Percentiles rank a stretch among this genome's conserved stretches.
Evolutionary conservation across 2,113 vertebrate species (phyloP).

Genomic region (Lethenteron camtschaticum): DNA sequence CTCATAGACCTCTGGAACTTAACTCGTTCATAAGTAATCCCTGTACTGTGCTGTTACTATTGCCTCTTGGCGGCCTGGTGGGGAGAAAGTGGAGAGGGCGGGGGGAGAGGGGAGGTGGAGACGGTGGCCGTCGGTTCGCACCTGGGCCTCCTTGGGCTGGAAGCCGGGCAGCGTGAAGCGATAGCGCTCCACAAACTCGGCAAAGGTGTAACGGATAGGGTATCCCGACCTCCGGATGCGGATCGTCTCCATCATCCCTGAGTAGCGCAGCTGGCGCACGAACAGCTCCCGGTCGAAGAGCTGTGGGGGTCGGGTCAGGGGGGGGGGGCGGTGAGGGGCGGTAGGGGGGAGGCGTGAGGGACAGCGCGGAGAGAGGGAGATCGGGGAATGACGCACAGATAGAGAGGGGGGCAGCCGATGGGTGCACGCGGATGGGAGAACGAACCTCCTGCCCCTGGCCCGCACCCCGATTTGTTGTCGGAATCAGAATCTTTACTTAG

Average conservation of each 20-base stretch:
- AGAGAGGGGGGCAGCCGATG: neutral
- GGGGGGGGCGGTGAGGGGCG: neutral
- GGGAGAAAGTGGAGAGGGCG: too few species aligned
- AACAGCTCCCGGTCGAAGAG: slow-evolving; percentile 68
- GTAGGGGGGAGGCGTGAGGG: neutral
- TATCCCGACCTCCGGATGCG: slow-evolving; percentile 63
- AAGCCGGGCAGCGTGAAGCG: slow-evolving; percentile 11
- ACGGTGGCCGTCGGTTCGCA: too few species aligned
- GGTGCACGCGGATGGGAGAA: too few species aligned
- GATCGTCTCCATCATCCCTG: slow-evolving; percentile 90
- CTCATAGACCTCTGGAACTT: too few species aligned
- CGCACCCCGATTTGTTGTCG: too few species aligned
- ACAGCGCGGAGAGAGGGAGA: neutral
- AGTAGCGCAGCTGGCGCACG: slow-evolving; percentile 67
- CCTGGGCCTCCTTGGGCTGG: too few species aligned
- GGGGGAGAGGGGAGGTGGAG: too few species aligned
- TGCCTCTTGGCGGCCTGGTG: too few species aligned
- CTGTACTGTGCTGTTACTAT: too few species aligned
- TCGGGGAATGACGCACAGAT: neutral
- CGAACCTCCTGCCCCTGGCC: too few species aligned
- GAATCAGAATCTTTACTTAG: too few species aligned
- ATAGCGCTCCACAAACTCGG: slow-evolving; percentile 55
- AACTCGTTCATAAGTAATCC: too few species aligned
- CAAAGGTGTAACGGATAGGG: slow-evolving; percentile 59
- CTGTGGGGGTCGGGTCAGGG: slow-evolving; percentile 19